These are phyloP conservation scores for Fabriciana adippe DNA, from an alignment of 2,888 invertebrate genomes.

Conservation along the genomic window DNA sequence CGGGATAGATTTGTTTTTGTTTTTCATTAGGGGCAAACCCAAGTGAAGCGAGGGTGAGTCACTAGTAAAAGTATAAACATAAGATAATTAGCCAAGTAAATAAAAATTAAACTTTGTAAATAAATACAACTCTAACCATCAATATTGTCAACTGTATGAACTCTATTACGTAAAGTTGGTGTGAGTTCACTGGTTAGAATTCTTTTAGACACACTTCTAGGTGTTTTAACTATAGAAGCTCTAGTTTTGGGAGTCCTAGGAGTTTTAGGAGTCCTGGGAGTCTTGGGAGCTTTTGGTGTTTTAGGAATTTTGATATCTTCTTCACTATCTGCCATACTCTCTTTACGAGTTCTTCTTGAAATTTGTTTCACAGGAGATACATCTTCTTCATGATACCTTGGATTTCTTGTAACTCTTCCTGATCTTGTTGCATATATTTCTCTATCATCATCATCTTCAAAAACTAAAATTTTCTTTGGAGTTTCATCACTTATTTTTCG, in stretches of 20 bases:
- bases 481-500: slow-evolving; percentile 57
- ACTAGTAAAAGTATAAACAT: neutral
- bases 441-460: slow-evolving; percentile 62
- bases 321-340: slow-evolving; percentile 55
- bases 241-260: slow-evolving; percentile 47
- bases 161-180: slow-evolving; percentile 62
- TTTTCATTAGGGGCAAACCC: no score
- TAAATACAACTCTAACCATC: slow-evolving; percentile 54
- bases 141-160: slow-evolving; percentile 66
- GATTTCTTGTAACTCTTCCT: slow-evolving; percentile 53
- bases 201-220: slow-evolving; percentile 60
- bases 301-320: slow-evolving; percentile 56
- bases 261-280: slow-evolving; percentile 52
- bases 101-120: neutral
- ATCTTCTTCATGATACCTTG: slow-evolving; percentile 60
- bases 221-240: slow-evolving; percentile 54
- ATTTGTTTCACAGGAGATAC: slow-evolving; percentile 60
- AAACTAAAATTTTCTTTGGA: slow-evolving; percentile 63
- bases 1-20: no score
- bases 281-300: slow-evolving; percentile 47
- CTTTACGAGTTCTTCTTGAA: slow-evolving; percentile 54
- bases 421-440: slow-evolving; percentile 54
- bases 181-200: slow-evolving; percentile 67
- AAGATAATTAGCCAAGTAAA: slow-evolving; percentile 4
- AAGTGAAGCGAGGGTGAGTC: no score